Evolutionary conservation across 2,113 vertebrate species (phyloP).

Genomic region (Oxyruncus cristatus): DNA sequence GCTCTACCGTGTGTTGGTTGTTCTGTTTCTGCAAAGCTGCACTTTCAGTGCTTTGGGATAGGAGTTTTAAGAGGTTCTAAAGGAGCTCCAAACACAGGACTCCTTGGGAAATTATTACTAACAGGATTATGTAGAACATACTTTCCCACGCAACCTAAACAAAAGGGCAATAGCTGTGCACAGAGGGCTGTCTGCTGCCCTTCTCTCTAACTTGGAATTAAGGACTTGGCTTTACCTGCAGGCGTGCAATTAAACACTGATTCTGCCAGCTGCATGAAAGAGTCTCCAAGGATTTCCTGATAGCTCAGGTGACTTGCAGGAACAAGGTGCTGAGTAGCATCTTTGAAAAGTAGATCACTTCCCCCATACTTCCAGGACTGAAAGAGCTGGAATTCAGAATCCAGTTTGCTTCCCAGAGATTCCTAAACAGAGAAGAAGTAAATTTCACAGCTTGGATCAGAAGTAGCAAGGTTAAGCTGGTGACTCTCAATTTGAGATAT

Average conservation of each 20-base stretch:
- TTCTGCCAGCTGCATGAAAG: slow-evolving; percentile 78
- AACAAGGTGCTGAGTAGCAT: slow-evolving; percentile 78
- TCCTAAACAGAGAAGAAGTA: slow-evolving; percentile 68
- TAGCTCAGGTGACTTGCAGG: slow-evolving; percentile 79
- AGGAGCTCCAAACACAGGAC: neutral
- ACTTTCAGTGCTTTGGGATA: neutral
- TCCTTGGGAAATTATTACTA: neutral
- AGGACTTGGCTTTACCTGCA: slow-evolving; percentile 73
- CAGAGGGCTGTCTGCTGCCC: neutral
- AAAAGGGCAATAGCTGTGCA: neutral
- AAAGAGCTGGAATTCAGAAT: slow-evolving; percentile 81
- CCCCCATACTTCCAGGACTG: slow-evolving; percentile 81
- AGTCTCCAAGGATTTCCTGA: slow-evolving; percentile 79
- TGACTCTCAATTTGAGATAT: neutral
- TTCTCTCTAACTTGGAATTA: neutral
- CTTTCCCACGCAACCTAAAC: neutral
- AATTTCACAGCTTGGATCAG: neutral
- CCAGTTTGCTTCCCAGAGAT: slow-evolving; percentile 65
- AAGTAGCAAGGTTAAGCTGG: neutral
- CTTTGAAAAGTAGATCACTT: slow-evolving; percentile 89
- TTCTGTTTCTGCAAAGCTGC: neutral
- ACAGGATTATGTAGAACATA: neutral
- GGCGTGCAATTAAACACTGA: slow-evolving; percentile 83
- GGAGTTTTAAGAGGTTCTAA: neutral
- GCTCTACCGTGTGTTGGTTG: neutral